A percentile compares a stretch with the other conserved stretches of the same genome.
phyloP scores from a whole-genome alignment of 2,888 invertebrate genomes.

The Eremobia ochroleuca region DNA sequence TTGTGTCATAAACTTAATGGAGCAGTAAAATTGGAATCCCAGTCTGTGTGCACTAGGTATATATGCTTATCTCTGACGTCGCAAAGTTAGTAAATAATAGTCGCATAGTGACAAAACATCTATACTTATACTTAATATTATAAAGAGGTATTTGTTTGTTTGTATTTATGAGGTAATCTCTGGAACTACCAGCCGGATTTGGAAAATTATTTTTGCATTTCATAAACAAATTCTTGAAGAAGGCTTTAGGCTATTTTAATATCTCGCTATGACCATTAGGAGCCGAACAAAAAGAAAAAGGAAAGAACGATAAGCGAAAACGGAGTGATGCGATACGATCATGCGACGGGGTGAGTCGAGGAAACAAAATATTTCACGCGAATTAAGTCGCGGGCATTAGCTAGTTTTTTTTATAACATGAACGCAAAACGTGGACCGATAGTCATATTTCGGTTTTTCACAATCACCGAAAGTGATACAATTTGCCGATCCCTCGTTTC shows the following conservation, averaged over 20 bases:
- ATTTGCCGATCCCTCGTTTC: conserved; percentile 44
- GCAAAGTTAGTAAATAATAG: neutral
- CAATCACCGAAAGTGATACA: conserved; percentile 31
- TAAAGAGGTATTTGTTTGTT: neutral
- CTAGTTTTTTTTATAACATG: neutral
- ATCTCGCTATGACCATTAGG: neutral
- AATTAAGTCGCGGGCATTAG: neutral
- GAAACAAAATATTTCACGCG: neutral
- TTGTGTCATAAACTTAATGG: conserved; percentile 55
- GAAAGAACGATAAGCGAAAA: neutral
- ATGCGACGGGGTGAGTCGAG: neutral
- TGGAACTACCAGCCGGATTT: neutral
- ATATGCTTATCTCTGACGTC: conserved; percentile 17
- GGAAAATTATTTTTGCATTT: neutral
- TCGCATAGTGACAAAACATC: neutral
- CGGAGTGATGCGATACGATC: neutral
- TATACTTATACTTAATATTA: neutral
- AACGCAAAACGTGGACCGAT: neutral
- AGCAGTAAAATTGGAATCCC: conserved; percentile 47
- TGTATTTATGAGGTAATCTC: neutral
- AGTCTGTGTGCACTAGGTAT: conserved; percentile 9
- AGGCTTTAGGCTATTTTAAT: neutral
- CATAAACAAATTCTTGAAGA: neutral
- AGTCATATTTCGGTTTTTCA: neutral
- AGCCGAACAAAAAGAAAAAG: neutral